Conservation (phyloP, 2,113 vertebrate species). For the Scopus umbretta region DNA sequence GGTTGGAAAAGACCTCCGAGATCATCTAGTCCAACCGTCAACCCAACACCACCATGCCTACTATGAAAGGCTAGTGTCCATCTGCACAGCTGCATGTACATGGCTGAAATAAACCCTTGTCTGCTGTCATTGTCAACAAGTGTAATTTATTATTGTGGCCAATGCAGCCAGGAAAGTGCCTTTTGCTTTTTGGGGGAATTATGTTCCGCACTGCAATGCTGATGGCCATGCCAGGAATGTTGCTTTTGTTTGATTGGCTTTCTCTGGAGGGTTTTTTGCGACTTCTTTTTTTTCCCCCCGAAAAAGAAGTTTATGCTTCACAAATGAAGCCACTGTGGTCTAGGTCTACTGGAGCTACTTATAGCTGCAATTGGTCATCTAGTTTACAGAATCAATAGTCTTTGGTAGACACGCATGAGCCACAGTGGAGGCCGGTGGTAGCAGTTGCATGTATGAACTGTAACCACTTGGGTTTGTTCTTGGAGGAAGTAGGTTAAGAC, state of each 20-base stretch:
- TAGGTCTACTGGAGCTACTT: neutral
- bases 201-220: neutral
- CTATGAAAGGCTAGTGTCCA: neutral
- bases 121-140: neutral
- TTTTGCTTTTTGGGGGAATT: neutral
- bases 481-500: neutral
- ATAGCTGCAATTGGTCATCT: neutral
- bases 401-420: neutral
- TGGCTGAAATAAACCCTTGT: neutral
- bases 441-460: neutral
- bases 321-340: neutral
- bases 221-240: neutral
- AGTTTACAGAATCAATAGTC: accelerated
- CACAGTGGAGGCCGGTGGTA: neutral
- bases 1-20: too few species aligned
- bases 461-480: neutral
- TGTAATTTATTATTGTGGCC: neutral
- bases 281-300: neutral
- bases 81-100: neutral
- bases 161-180: neutral
- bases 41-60: too few species aligned
- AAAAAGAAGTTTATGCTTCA: neutral
- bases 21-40: too few species aligned
- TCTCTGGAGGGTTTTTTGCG: neutral
- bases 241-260: neutral